These are phyloP conservation scores for Eonycteris spelaea DNA, from an alignment of 2,113 vertebrate species.

Conservation along the genomic window DNA sequence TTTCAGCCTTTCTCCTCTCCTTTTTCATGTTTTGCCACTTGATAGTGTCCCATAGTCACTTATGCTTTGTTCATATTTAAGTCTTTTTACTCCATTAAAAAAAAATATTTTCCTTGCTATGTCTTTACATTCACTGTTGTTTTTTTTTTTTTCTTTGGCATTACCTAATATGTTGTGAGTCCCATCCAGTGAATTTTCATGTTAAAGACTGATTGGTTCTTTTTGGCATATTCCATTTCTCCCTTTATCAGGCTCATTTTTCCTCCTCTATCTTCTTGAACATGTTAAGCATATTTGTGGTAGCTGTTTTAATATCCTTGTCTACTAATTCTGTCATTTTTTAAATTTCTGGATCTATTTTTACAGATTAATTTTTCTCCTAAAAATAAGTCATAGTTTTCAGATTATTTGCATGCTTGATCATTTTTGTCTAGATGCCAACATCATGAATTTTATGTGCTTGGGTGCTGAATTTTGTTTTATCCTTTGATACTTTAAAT, in stretches of 20 bases:
- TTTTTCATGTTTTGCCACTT: neutral
- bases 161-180: neutral
- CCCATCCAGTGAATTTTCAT: neutral
- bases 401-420: neutral
- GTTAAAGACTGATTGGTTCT: neutral
- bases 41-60: neutral
- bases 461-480: neutral
- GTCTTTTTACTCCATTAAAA: neutral
- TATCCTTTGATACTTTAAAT: neutral
- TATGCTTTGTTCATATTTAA: neutral
- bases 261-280: neutral
- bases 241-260: neutral
- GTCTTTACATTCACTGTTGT: neutral
- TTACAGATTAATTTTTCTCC: neutral
- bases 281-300: neutral
- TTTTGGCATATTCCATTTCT: neutral
- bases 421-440: neutral
- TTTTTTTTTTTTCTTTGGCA: neutral
- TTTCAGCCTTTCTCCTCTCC: neutral
- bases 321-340: neutral
- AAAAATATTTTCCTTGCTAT: slow-evolving; percentile 3
- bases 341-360: neutral
- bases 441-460: neutral
- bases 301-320: neutral
- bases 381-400: neutral